Percentiles rank a stretch among this genome's conserved stretches.
phyloP scores from a whole-genome alignment of 2,888 invertebrate species.

The Amphipyra berbera region DNA sequence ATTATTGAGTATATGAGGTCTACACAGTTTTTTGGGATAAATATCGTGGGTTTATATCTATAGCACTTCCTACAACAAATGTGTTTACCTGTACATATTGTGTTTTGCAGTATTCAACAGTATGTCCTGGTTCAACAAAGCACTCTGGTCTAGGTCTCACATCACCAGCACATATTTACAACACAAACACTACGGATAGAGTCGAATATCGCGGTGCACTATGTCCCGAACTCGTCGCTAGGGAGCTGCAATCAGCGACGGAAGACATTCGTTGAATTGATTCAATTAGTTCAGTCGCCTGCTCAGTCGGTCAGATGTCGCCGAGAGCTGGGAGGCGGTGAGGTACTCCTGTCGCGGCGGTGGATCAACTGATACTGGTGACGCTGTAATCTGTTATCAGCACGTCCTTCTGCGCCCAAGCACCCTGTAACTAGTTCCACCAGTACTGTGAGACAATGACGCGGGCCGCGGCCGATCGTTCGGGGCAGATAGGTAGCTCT shows the following conservation, averaged over 20 bases:
- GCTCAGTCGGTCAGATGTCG: slow-evolving; percentile 57
- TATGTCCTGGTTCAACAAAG: slow-evolving; percentile 9
- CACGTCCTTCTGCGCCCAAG: slow-evolving; percentile 67
- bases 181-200: slow-evolving; percentile 48
- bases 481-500: slow-evolving; percentile 69
- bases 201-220: slow-evolving; percentile 47
- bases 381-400: slow-evolving; percentile 86
- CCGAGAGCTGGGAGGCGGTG: slow-evolving; percentile 56
- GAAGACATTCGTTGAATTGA: slow-evolving; percentile 83
- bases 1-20: too few species aligned
- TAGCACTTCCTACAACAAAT: not conserved
- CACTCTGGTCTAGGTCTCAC: slow-evolving; percentile 49
- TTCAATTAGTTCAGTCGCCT: slow-evolving; percentile 73
- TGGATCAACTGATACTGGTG: slow-evolving; percentile 83
- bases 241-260: slow-evolving; percentile 77
- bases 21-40: too few species aligned
- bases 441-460: slow-evolving; percentile 76
- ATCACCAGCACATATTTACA: slow-evolving; percentile 60
- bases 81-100: slow-evolving; percentile 70
- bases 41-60: not conserved
- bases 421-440: slow-evolving; percentile 69
- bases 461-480: slow-evolving; percentile 68
- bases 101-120: slow-evolving; percentile 3
- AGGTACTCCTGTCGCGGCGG: slow-evolving; percentile 74
- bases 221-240: slow-evolving; percentile 30